A percentile compares a stretch with the other conserved stretches of the same genome.
phyloP scores from a whole-genome alignment of 2,797 vertebrate genomes.

The Nasua narica region DNA sequence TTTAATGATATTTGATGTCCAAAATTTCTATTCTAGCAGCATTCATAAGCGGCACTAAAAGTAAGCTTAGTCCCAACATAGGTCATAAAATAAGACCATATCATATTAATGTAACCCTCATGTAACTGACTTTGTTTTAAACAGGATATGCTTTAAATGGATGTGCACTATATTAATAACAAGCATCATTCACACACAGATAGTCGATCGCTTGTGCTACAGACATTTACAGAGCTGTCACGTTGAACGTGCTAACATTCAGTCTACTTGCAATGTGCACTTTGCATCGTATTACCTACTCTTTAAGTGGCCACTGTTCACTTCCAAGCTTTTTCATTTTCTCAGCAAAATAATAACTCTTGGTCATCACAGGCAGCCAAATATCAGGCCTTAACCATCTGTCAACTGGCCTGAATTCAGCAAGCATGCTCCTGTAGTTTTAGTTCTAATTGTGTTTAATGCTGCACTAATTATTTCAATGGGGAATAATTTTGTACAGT shows the following conservation, averaged over 20 bases:
- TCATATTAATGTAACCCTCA: background rate
- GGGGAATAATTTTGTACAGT: conserved; percentile 97
- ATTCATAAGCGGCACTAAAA: conserved; percentile 21
- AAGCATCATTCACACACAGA: background rate
- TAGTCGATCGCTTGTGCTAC: conserved; percentile 35
- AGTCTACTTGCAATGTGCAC: conserved; percentile 61
- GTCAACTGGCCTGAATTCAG: conserved; percentile 89
- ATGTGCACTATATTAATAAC: background rate
- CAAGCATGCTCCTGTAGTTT: conserved; percentile 86
- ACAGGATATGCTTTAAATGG: background rate
- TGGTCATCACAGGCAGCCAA: conserved; percentile 84
- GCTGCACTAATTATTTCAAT: conserved; percentile 98
- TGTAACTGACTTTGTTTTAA: conserved; percentile 17
- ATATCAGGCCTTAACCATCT: conserved; percentile 88
- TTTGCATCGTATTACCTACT: conserved; percentile 60
- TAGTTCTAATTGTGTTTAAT: conserved; percentile 98
- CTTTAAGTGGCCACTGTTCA: conserved; percentile 61
- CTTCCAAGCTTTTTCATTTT: conserved; percentile 81
- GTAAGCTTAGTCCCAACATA: conserved; percentile 4
- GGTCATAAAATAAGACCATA: conserved; percentile 39
- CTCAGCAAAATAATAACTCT: conserved; percentile 86
- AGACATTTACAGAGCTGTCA: conserved; percentile 4
- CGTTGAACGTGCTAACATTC: conserved; percentile 51
- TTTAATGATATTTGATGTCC: conserved; percentile 42
- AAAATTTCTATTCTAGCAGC: conserved; percentile 48